Evolutionary conservation across 2,113 vertebrate species (phyloP).

Genomic region (Eubucco bourcierii): DNA sequence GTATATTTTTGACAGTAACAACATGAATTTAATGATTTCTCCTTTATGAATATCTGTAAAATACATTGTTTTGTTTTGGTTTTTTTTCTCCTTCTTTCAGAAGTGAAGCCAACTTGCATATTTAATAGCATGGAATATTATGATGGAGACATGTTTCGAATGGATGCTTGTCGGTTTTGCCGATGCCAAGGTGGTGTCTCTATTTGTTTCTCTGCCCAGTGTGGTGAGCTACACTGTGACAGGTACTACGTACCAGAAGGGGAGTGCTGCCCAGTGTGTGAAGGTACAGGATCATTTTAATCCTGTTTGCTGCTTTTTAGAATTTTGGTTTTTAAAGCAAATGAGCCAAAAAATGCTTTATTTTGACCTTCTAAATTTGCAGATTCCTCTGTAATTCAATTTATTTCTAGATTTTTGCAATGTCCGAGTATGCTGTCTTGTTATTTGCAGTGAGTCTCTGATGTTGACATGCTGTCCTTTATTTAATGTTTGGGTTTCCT

Average conservation of each 20-base stretch:
- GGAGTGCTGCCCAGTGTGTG: conserved; percentile 90
- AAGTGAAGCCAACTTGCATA: conserved; percentile 86
- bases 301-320: background rate
- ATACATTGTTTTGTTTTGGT: background rate
- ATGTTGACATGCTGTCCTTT: background rate
- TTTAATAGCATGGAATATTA: conserved; percentile 85
- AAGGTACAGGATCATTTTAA: conserved; percentile 74
- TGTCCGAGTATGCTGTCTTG: background rate
- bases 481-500: background rate
- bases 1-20: background rate
- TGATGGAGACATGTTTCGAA: conserved; percentile 88
- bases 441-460: background rate
- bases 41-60: background rate
- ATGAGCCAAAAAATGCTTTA: background rate
- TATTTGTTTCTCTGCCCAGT: conserved; percentile 88
- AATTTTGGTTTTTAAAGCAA: background rate
- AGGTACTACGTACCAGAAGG: conserved; percentile 87
- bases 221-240: conserved; percentile 85
- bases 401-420: background rate
- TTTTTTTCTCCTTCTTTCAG: conserved; percentile 63
- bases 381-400: background rate
- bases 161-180: conserved; percentile 89
- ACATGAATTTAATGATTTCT: background rate
- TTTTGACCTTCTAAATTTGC: background rate
- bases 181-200: conserved; percentile 89